These are phyloP conservation scores for Darevskia mixta DNA, from an alignment of 2,797 vertebrate genomes.

Conservation along the genomic window DNA sequence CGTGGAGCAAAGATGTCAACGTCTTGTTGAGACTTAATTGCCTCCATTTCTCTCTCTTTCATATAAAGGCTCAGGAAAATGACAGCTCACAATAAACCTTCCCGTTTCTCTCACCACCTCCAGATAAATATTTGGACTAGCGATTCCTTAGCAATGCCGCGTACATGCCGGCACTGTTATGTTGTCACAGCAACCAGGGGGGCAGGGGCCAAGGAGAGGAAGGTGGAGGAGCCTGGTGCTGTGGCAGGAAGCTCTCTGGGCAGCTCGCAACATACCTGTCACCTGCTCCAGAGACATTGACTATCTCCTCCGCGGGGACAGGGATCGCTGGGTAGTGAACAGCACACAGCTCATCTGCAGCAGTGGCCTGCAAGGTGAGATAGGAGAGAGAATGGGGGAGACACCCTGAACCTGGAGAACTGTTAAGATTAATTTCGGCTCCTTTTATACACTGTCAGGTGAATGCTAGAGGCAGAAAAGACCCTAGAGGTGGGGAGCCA, in stretches of 20 bases:
- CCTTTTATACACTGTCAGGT: neutral
- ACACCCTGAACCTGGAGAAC: neutral
- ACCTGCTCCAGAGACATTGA: constrained; percentile 92
- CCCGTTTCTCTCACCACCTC: constrained; percentile 62
- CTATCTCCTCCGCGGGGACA: constrained; percentile 78
- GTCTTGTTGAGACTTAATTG: neutral
- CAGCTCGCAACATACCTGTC: constrained; percentile 82
- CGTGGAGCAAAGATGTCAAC: constrained; percentile 10
- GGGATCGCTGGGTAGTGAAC: constrained; percentile 85
- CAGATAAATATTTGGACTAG: constrained; percentile 71
- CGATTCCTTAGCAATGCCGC: constrained; percentile 60
- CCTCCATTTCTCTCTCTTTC: neutral
- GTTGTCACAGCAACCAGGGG: constrained; percentile 59
- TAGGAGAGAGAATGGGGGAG: neutral
- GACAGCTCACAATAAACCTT: constrained; percentile 20
- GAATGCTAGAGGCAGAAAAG: neutral
- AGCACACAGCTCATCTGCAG: constrained; percentile 79
- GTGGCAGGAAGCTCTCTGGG: neutral
- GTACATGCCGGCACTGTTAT: constrained; percentile 28
- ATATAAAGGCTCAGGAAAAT: constrained; percentile 48
- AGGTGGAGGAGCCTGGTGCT: neutral
- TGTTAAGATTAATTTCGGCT: too few relatives aligned
- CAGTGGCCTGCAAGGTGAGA: constrained; percentile 42
- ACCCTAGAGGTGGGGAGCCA: neutral
- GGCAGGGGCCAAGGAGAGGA: constrained; percentile 47